These are phyloP conservation scores for Drosophila incognita DNA, from an alignment of 2,888 invertebrate species.

Conservation along the genomic window DNA sequence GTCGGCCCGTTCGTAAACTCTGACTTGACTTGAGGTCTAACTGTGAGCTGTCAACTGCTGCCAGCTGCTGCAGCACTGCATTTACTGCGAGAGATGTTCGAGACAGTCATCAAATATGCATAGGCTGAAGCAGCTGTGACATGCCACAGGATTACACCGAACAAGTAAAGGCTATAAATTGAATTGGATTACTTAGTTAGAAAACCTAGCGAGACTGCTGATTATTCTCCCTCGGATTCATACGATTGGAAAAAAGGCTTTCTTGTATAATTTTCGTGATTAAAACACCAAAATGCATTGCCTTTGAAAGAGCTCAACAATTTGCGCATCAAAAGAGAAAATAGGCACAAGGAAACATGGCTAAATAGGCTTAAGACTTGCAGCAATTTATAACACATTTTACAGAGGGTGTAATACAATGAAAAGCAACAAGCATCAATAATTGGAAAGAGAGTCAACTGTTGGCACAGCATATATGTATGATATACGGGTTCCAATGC, in stretches of 20 bases:
- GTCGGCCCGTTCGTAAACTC: constrained; percentile 34
- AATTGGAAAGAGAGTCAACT: constrained; percentile 17
- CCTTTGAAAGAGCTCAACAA: background rate
- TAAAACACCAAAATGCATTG: background rate
- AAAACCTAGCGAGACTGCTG: background rate
- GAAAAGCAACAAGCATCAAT: constrained; percentile 15
- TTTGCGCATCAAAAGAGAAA: background rate
- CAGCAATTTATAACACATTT: background rate
- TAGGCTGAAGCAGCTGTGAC: background rate
- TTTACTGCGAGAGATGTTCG: constrained; percentile 31
- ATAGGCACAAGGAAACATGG: background rate
- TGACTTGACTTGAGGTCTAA: constrained; percentile 31
- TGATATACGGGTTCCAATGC: constrained; percentile 43
- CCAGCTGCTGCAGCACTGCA: constrained; percentile 44
- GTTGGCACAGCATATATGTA: constrained; percentile 1
- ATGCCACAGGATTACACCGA: background rate
- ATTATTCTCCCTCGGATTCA: background rate
- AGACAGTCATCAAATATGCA: constrained; percentile 15
- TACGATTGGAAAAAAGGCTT: background rate
- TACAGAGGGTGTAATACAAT: constrained; percentile 7
- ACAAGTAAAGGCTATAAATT: background rate
- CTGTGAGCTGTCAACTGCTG: constrained; percentile 11
- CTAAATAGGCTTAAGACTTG: background rate
- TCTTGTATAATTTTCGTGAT: background rate
- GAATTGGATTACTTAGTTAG: background rate